Evolutionary conservation across 2,113 vertebrate genomes (phyloP).

Genomic region (Nesospiza acunhae): DNA sequence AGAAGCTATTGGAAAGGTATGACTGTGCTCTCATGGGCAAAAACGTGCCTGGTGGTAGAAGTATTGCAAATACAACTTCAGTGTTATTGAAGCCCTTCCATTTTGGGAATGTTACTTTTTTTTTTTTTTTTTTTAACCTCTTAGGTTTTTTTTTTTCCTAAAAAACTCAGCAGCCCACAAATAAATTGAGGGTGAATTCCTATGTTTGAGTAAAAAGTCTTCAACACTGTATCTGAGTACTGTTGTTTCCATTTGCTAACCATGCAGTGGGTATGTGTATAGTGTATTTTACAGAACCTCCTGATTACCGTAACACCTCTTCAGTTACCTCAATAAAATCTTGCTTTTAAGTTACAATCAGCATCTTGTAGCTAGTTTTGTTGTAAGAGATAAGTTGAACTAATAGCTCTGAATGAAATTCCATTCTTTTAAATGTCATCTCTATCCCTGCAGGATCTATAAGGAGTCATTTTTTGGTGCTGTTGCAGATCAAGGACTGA

Average conservation of each 20-base stretch:
- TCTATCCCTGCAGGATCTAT: not conserved
- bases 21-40: not conserved
- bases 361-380: not conserved
- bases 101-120: not conserved
- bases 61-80: not conserved
- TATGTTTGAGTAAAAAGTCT: not conserved
- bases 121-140: too few relatives aligned
- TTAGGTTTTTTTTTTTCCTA: not conserved
- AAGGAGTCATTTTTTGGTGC: not conserved
- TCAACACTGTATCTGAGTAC: not conserved
- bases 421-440: not conserved
- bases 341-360: not conserved
- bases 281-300: not conserved
- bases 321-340: not conserved
- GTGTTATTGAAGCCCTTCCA: not conserved
- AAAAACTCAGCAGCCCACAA: not conserved
- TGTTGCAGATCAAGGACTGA: not conserved
- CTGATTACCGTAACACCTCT: not conserved
- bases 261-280: not conserved
- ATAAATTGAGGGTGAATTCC: not conserved
- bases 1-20: constrained; percentile 96
- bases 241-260: not conserved
- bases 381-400: not conserved
- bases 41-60: not conserved
- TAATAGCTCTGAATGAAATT: not conserved